A percentile compares a stretch with the other conserved stretches of the same genome.
Conservation (phyloP, 2,888 invertebrate species). For the Sipha maydis region DNA sequence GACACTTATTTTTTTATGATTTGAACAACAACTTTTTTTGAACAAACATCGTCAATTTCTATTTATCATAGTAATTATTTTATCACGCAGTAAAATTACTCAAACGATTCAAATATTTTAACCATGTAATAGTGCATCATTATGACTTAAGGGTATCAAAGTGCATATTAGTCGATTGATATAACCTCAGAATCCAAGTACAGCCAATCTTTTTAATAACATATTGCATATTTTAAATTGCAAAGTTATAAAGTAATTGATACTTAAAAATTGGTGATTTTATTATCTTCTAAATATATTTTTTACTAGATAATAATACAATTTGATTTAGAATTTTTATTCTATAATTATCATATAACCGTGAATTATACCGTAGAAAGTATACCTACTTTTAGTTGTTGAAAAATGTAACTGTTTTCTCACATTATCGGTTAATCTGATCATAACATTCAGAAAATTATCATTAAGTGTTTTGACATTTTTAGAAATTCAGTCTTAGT, state of each 20-base stretch:
- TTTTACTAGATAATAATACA: neutral
- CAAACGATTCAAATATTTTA: neutral
- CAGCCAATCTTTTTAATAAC: neutral
- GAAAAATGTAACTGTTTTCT: neutral
- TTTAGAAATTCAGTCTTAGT: constrained; percentile 13
- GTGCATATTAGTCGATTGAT: neutral
- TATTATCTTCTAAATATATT: neutral
- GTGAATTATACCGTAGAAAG: constrained; percentile 20
- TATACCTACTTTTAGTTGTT: neutral
- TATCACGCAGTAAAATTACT: neutral
- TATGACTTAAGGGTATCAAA: neutral
- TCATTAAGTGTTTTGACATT: neutral
- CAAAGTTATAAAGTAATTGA: neutral
- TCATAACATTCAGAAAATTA: neutral
- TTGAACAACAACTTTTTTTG: neutral
- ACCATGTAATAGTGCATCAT: neutral
- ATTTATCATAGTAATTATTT: neutral
- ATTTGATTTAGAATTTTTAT: neutral
- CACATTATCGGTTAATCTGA: neutral
- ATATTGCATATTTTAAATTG: neutral
- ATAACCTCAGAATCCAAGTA: neutral
- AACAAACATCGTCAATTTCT: neutral
- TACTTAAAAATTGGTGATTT: neutral
- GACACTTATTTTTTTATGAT: neutral
- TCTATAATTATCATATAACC: neutral